phyloP scores from a whole-genome alignment of 1,140 invertebrate species.

The Globodera ellingtonae region DNA sequence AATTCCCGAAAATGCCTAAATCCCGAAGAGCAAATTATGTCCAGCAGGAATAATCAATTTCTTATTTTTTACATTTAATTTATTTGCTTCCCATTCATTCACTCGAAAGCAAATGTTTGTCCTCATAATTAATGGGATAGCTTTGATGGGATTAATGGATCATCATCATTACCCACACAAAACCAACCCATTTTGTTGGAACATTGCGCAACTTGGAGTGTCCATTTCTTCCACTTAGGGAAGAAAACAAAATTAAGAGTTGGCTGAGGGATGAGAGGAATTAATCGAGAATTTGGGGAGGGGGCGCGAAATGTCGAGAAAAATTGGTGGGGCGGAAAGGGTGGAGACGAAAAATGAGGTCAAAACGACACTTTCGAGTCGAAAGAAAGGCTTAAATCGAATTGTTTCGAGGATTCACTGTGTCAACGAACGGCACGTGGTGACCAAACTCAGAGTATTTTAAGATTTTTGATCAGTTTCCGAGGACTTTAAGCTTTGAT shows the following conservation, averaged over 20 bases:
- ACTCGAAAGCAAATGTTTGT: neutral
- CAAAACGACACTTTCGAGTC: too few species aligned
- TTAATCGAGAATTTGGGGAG: neutral
- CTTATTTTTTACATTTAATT: neutral
- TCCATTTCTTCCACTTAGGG: slow-evolving; percentile 16
- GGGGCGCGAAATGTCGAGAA: slow-evolving; percentile 7
- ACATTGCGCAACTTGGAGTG: slow-evolving; percentile 14
- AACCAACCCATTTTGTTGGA: neutral
- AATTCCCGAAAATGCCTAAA: neutral
- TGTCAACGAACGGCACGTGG: too few species aligned
- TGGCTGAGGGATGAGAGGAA: neutral
- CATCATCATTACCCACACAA: neutral
- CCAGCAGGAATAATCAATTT: neutral
- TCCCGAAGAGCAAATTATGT: neutral
- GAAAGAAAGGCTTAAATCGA: too few species aligned
- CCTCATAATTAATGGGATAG: slow-evolving; percentile 7
- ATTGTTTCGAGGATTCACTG: too few species aligned
- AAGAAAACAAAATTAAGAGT: slow-evolving; percentile 4
- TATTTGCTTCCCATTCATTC: neutral
- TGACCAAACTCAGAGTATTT: too few species aligned
- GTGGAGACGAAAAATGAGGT: neutral
- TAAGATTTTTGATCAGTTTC: too few species aligned
- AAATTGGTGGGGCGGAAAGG: slow-evolving; percentile 7
- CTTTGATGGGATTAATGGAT: neutral
- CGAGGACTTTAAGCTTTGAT: too few species aligned